These are phyloP conservation scores for Drosophila borborema DNA, from an alignment of 2,888 invertebrate genomes.

Conservation along the genomic window DNA sequence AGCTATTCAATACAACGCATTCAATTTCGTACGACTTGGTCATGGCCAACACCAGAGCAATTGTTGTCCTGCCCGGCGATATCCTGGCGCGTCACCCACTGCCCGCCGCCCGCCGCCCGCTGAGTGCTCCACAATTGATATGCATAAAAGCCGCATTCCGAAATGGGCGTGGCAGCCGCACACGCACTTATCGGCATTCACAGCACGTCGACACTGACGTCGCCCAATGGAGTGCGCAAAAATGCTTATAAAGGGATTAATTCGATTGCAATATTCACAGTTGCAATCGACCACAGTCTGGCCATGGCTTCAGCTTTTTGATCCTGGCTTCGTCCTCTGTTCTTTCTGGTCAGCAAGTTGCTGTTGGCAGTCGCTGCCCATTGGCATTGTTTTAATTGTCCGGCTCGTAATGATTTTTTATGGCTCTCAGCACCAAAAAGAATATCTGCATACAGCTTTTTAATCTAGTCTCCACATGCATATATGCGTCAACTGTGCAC, in stretches of 20 bases:
- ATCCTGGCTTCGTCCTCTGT: constrained; percentile 2
- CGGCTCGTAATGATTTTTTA: constrained; percentile 57
- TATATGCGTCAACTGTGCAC: background rate
- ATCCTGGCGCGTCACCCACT: constrained; percentile 8
- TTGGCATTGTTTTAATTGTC: constrained; percentile 68
- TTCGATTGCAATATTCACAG: constrained; percentile 75
- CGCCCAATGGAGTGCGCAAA: constrained; percentile 67
- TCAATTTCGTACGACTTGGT: constrained; percentile 41
- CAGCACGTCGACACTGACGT: constrained; percentile 68
- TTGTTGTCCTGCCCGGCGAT: constrained; percentile 20
- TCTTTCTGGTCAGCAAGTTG: constrained; percentile 16
- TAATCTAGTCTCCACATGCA: constrained; percentile 44
- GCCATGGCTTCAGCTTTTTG: background rate
- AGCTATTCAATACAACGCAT: constrained; percentile 8
- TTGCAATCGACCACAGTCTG: constrained; percentile 27
- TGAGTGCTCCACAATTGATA: constrained; percentile 43
- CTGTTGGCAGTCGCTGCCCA: constrained; percentile 20
- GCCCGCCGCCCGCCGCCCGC: constrained; percentile 12
- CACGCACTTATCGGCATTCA: constrained; percentile 73
- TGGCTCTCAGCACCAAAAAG: constrained; percentile 31
- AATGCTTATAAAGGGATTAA: constrained; percentile 81
- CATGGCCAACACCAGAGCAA: constrained; percentile 41
- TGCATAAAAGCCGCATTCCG: constrained; percentile 48
- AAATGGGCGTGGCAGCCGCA: constrained; percentile 59
- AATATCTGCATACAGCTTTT: constrained; percentile 31